Percentiles rank a stretch among this genome's conserved stretches.
phyloP scores from a whole-genome alignment of 1,140 invertebrate species.

The Vanessa tameamea region DNA sequence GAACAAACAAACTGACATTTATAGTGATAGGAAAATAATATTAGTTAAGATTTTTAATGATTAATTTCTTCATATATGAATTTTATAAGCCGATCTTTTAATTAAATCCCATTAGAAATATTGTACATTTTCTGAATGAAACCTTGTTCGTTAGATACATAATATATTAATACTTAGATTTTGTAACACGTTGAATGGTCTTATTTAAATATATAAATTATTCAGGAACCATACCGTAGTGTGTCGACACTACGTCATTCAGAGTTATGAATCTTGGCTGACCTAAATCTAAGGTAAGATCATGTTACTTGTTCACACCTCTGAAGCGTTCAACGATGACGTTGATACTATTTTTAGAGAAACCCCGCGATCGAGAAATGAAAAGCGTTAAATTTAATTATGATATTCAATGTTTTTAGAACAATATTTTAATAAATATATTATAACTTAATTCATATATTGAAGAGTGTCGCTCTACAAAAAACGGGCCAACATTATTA shows the following conservation, averaged over 20 bases:
- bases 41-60: too few species aligned
- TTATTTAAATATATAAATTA: constrained; percentile 39
- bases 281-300: constrained; percentile 37
- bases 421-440: too few species aligned
- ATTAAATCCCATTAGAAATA: too few species aligned
- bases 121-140: not conserved
- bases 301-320: constrained; percentile 22
- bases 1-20: too few species aligned
- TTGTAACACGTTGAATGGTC: constrained; percentile 1
- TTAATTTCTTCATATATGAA: too few species aligned
- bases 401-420: too few species aligned
- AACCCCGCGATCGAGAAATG: not conserved
- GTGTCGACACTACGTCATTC: constrained; percentile 24
- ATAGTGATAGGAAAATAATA: too few species aligned
- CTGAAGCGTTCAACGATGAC: constrained; percentile 8
- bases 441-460: too few species aligned
- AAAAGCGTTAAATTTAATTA: not conserved
- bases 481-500: too few species aligned
- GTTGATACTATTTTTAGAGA: constrained; percentile 18
- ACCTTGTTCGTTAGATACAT: not conserved
- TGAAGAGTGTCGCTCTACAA: too few species aligned
- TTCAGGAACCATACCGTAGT: constrained; percentile 24
- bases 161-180: not conserved
- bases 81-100: too few species aligned
- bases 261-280: constrained; percentile 32